These are phyloP conservation scores for Hydractinia echinata DNA, from an alignment of 30 jellyfish, hydroid and myxozoan genomes.

Conservation along the genomic window DNA sequence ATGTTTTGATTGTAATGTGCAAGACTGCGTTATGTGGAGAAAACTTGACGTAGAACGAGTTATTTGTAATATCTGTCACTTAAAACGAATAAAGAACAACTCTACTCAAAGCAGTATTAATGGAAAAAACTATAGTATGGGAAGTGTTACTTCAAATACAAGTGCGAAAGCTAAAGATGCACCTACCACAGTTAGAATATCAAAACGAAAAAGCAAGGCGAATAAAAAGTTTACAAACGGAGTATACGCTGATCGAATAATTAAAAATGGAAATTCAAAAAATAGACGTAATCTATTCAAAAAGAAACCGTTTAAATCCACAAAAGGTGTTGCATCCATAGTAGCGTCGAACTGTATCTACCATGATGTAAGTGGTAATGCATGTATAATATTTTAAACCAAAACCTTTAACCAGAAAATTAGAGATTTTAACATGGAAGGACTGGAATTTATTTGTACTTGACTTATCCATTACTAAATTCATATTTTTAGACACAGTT, in stretches of 20 bases:
- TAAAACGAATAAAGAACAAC: slow-evolving; percentile 52
- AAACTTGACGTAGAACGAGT: slow-evolving; percentile 38
- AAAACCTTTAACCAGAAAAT: too few species aligned
- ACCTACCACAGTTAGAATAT: slow-evolving; percentile 17
- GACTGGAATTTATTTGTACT: too few species aligned
- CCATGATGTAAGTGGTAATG: slow-evolving; percentile 46
- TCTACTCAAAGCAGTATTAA: slow-evolving; percentile 12
- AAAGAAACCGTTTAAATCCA: slow-evolving; percentile 60
- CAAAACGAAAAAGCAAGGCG: slow-evolving; percentile 30
- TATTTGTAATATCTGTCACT: slow-evolving; percentile 78
- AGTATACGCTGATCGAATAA: slow-evolving; percentile 31
- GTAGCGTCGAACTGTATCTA: slow-evolving; percentile 50
- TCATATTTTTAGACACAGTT: too few species aligned
- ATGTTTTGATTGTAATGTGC: slow-evolving; percentile 66
- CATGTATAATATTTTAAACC: too few species aligned
- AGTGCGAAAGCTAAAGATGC: slow-evolving; percentile 1
- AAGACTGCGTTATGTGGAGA: slow-evolving; percentile 87
- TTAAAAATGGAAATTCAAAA: slow-evolving; percentile 35
- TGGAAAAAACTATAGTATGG: background rate
- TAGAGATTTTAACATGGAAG: too few species aligned
- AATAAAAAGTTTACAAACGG: slow-evolving; percentile 49
- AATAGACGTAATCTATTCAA: slow-evolving; percentile 51
- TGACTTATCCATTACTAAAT: too few species aligned
- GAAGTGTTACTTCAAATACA: background rate
- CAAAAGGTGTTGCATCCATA: slow-evolving; percentile 50